phyloP scores from a whole-genome alignment of 1,140 invertebrate species.

The Brachionus koreanus region DNA sequence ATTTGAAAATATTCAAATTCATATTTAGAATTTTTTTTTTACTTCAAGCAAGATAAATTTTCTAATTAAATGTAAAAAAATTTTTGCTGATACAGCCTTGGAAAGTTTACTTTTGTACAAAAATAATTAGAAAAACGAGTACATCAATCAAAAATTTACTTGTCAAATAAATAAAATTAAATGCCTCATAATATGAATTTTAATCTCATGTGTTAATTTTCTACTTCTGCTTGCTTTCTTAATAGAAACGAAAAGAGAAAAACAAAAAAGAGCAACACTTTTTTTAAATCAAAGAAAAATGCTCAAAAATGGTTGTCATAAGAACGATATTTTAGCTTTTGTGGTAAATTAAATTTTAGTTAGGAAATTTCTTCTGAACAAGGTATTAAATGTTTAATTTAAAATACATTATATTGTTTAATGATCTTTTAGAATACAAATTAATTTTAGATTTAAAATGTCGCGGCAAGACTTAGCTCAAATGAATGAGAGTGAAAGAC shows the following conservation, averaged over 20 bases:
- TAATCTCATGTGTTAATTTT: background rate
- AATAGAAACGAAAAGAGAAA: background rate
- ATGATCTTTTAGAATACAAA: background rate
- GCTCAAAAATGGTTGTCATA: constrained; percentile 27
- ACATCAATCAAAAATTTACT: background rate
- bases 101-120: too few relatives aligned
- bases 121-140: background rate
- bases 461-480: background rate
- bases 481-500: constrained; percentile 38
- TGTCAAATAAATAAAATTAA: background rate
- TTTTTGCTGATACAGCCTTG: too few relatives aligned
- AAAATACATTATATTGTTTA: background rate
- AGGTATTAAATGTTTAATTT: background rate
- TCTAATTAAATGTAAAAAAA: too few relatives aligned
- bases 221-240: background rate
- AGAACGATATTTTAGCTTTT: constrained; percentile 16
- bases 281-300: background rate
- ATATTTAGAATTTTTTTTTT: too few relatives aligned
- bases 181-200: background rate
- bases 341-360: constrained; percentile 19
- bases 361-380: background rate
- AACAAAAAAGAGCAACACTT: background rate
- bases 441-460: background rate
- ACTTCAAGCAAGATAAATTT: too few relatives aligned
- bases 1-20: too few relatives aligned